Conservation (phyloP, 2,113 vertebrate species). For the Dipodomys merriami region DNA sequence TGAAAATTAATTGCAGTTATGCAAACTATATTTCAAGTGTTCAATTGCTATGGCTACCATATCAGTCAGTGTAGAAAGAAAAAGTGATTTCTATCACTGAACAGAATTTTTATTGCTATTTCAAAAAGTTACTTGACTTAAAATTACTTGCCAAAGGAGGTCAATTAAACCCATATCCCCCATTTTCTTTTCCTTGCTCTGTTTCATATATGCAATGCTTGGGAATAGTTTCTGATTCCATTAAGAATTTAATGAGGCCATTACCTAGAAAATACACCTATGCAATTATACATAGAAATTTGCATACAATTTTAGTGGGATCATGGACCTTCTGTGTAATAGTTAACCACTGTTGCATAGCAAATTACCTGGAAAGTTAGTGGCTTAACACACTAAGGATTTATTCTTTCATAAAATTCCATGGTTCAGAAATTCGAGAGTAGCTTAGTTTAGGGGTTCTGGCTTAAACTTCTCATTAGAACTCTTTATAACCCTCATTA, state of each 20-base stretch:
- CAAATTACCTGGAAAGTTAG: slow-evolving; percentile 15
- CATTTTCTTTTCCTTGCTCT: slow-evolving; percentile 30
- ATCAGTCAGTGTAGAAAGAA: neutral
- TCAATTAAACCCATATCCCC: neutral
- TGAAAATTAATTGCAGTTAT: neutral
- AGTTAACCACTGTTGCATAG: neutral
- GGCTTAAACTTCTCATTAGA: neutral
- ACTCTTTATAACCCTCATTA: neutral
- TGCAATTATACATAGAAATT: neutral
- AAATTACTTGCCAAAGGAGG: neutral
- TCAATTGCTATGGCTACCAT: neutral
- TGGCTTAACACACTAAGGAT: slow-evolving; percentile 36
- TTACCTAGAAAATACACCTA: slow-evolving; percentile 6
- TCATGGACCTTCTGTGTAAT: neutral
- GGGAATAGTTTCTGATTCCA: slow-evolving; percentile 10
- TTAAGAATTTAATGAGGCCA: slow-evolving; percentile 51
- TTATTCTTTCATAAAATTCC: neutral
- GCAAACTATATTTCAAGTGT: neutral
- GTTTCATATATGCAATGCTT: slow-evolving; percentile 40
- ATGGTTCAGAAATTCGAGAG: slow-evolving; percentile 12
- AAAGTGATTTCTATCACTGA: neutral
- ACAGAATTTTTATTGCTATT: neutral
- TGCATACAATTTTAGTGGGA: neutral
- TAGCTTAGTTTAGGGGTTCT: neutral
- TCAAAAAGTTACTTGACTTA: slow-evolving; percentile 34